Percentiles rank a stretch among this genome's conserved stretches.
phyloP scores from a whole-genome alignment of 1,140 invertebrate species.

The Aphelenchoides fujianensis region DNA sequence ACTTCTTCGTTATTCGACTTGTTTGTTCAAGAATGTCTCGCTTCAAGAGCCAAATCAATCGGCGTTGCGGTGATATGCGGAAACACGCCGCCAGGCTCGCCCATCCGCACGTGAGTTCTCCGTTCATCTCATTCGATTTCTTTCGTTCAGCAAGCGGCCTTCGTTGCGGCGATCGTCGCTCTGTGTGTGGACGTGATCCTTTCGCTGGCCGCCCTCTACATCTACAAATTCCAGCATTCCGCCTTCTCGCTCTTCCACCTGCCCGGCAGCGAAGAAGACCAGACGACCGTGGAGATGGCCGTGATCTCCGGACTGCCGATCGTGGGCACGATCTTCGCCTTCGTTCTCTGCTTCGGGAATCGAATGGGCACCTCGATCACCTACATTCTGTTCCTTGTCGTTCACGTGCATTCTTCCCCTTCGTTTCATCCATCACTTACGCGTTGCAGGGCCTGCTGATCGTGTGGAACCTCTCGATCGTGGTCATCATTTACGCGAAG shows the following conservation, averaged over 20 bases:
- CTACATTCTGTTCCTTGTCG: neutral
- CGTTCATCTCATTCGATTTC: neutral
- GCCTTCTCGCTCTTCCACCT: neutral
- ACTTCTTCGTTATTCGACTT: too few relatives aligned
- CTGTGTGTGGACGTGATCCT: neutral
- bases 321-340: neutral
- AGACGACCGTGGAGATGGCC: neutral
- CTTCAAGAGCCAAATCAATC: too few relatives aligned
- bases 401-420: neutral
- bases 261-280: neutral
- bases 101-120: neutral
- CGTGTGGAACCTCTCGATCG: neutral
- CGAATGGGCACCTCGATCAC: neutral
- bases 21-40: too few relatives aligned
- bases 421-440: too few relatives aligned
- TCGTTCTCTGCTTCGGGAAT: neutral
- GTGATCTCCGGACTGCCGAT: neutral
- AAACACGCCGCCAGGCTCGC: too few relatives aligned
- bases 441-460: neutral
- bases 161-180: neutral
- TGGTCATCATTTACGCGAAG: neutral
- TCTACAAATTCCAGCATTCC: neutral
- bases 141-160: neutral
- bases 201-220: neutral
- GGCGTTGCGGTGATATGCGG: too few relatives aligned